Evolutionary conservation across 2,113 vertebrate species (phyloP).

Genomic region (Pelobates fuscus): DNA sequence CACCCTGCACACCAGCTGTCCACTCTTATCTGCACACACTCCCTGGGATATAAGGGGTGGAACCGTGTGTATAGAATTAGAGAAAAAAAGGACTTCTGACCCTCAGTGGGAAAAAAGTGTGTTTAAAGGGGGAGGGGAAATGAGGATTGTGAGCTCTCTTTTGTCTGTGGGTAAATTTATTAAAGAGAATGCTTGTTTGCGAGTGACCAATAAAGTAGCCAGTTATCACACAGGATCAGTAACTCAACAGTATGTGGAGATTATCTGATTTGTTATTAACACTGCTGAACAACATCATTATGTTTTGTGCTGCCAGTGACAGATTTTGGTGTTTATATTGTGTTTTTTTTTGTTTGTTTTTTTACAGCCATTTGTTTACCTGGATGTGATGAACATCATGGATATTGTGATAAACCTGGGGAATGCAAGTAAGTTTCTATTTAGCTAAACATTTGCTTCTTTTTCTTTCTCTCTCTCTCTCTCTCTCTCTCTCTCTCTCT

Average conservation of each 20-base stretch:
- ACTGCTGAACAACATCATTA: constrained; percentile 3
- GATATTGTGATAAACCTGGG: constrained; percentile 93
- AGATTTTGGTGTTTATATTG: constrained; percentile 48
- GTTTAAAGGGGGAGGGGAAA: constrained; percentile 63
- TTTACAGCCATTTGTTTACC: constrained; percentile 90
- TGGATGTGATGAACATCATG: constrained; percentile 93
- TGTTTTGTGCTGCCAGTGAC: not conserved
- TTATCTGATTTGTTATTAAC: constrained; percentile 62
- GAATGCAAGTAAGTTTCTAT: constrained; percentile 94
- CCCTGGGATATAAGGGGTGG: constrained; percentile 89
- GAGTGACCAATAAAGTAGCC: constrained; percentile 67
- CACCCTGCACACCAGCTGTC: constrained; percentile 99
- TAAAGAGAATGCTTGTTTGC: constrained; percentile 81
- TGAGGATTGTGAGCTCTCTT: constrained; percentile 80
- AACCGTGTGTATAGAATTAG: constrained; percentile 81
- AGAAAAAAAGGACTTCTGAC: constrained; percentile 93
- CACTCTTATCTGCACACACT: constrained; percentile 97
- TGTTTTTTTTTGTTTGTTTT: constrained; percentile 51
- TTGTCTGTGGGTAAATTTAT: constrained; percentile 88
- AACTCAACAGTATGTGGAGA: constrained; percentile 57
- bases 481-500: not conserved
- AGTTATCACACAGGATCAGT: constrained; percentile 64
- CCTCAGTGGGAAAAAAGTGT: constrained; percentile 88
- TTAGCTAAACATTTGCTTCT: not conserved
- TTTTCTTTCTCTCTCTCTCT: not conserved